phyloP scores from a whole-genome alignment of 2,113 vertebrate species.

The Perccottus glenii region DNA sequence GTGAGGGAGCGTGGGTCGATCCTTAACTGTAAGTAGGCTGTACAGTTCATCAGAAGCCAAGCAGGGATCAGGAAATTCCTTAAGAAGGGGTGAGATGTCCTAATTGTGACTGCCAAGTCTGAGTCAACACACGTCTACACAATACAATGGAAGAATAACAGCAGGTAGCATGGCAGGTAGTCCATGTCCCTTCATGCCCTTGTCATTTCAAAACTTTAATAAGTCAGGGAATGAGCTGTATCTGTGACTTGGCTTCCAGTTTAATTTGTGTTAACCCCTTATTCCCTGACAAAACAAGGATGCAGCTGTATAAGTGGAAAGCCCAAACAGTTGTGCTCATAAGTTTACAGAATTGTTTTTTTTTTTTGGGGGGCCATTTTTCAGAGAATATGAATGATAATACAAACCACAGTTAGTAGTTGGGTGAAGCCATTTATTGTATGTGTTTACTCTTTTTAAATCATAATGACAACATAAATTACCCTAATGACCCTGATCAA shows the following conservation, averaged over 20 bases:
- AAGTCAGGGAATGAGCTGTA: conserved; percentile 12
- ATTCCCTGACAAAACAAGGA: not conserved
- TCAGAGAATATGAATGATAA: too few relatives aligned
- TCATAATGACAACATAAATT: too few relatives aligned
- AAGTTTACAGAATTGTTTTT: too few relatives aligned
- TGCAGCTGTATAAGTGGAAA: not conserved
- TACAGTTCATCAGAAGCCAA: conserved; percentile 25
- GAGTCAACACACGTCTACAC: conserved; percentile 46
- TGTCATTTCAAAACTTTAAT: conserved; percentile 32
- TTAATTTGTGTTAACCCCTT: not conserved
- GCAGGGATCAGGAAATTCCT: conserved; percentile 74
- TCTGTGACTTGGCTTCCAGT: not conserved
- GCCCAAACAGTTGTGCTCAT: too few relatives aligned
- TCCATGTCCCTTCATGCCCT: conserved; percentile 58
- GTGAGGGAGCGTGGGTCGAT: conserved; percentile 32
- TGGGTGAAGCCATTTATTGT: too few relatives aligned
- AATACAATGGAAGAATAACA: conserved; percentile 14
- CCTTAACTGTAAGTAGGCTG: conserved; percentile 36
- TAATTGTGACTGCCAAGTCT: conserved; percentile 63
- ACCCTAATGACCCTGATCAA: too few relatives aligned
- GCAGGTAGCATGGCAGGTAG: conserved; percentile 35
- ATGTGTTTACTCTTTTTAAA: too few relatives aligned
- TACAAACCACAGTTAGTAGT: too few relatives aligned
- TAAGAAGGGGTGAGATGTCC: conserved; percentile 54
- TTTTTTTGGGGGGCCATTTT: too few relatives aligned